phyloP scores from a whole-genome alignment of 2,113 vertebrate genomes.

The Falco punctatus region DNA sequence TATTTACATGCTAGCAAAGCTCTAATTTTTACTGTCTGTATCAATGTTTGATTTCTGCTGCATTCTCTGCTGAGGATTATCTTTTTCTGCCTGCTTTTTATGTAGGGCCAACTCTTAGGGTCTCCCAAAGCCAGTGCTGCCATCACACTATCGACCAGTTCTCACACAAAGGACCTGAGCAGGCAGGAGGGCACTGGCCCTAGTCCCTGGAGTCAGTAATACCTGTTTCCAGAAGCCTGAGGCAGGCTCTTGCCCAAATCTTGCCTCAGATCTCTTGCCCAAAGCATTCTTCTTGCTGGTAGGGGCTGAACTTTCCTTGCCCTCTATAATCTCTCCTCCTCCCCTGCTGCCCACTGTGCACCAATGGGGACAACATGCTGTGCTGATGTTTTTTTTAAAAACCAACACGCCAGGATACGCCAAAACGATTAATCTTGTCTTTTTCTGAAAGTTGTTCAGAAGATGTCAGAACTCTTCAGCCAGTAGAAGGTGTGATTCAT shows the following conservation, averaged over 20 bases:
- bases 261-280: neutral
- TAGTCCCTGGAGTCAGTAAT: neutral
- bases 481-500: neutral
- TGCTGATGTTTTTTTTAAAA: neutral
- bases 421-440: neutral
- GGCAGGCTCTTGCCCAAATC: no score
- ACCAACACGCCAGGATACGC: neutral
- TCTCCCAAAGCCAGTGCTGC: neutral
- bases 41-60: neutral
- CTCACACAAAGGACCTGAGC: neutral
- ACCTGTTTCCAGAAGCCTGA: neutral
- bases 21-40: neutral
- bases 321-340: neutral
- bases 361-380: neutral
- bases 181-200: neutral
- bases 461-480: neutral
- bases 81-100: neutral
- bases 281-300: neutral
- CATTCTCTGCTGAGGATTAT: neutral
- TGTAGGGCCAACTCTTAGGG: neutral
- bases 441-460: neutral
- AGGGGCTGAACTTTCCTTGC: neutral
- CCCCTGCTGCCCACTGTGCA: neutral
- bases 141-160: neutral
- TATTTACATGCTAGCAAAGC: neutral